phyloP scores from a whole-genome alignment of 2,797 vertebrate species.

The Melanotaenia maccullochi region DNA sequence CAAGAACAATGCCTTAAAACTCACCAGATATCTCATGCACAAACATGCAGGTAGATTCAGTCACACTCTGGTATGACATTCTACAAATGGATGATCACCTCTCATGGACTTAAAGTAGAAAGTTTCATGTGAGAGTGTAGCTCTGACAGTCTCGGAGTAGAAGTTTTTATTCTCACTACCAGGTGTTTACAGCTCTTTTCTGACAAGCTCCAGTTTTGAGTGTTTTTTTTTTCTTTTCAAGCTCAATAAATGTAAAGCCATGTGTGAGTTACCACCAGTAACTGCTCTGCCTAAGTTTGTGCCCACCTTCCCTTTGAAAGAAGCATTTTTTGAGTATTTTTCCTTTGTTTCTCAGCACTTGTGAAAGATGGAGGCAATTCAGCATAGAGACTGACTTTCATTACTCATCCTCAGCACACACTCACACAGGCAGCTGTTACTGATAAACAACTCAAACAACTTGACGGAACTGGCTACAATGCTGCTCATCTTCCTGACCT shows the following conservation, averaged over 20 bases:
- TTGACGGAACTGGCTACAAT: slow-evolving; percentile 28
- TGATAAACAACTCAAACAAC: slow-evolving; percentile 36
- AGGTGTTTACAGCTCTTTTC: slow-evolving; percentile 50
- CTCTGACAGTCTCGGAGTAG: slow-evolving; percentile 52
- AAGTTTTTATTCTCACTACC: slow-evolving; percentile 52
- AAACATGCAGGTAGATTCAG: slow-evolving; percentile 1
- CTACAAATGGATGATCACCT: slow-evolving; percentile 18
- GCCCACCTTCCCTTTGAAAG: slow-evolving; percentile 60
- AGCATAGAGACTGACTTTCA: slow-evolving; percentile 34
- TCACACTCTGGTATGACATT: not conserved
- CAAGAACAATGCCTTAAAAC: not conserved
- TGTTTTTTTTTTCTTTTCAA: not conserved
- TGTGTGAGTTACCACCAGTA: slow-evolving; percentile 16
- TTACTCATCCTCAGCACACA: slow-evolving; percentile 35
- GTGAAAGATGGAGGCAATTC: slow-evolving; percentile 41
- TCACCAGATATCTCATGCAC: not conserved
- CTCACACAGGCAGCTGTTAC: slow-evolving; percentile 23
- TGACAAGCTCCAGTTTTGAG: slow-evolving; percentile 30
- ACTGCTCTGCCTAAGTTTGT: slow-evolving; percentile 34
- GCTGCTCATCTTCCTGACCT: slow-evolving; percentile 27
- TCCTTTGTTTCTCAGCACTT: slow-evolving; percentile 28
- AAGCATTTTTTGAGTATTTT: slow-evolving; percentile 37
- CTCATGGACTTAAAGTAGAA: slow-evolving; percentile 31
- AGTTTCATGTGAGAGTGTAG: slow-evolving; percentile 38
- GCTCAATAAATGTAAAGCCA: slow-evolving; percentile 37